phyloP scores from a whole-genome alignment of 1,140 invertebrate genomes.

The Charaxes varanes region DNA sequence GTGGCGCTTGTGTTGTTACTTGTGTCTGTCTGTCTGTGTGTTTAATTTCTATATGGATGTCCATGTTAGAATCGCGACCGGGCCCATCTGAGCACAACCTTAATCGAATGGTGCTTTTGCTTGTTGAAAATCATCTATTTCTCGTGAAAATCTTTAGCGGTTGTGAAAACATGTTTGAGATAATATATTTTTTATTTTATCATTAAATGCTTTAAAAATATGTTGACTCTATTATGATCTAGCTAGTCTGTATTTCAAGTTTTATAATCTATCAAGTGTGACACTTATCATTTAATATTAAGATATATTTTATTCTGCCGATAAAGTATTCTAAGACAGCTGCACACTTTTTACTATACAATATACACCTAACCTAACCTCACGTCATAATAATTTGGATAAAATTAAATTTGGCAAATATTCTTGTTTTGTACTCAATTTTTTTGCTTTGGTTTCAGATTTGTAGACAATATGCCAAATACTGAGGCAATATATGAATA shows the following conservation, averaged over 20 bases:
- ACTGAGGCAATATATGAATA: no score
- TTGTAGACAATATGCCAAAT: no score
- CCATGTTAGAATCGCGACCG: slow-evolving; percentile 18
- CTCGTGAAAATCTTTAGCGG: slow-evolving; percentile 46
- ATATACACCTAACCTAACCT: no score
- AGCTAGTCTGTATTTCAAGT: slow-evolving; percentile 36
- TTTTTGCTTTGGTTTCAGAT: no score
- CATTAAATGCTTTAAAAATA: slow-evolving; percentile 27
- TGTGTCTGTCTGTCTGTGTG: slow-evolving; percentile 7
- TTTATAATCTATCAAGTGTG: slow-evolving; percentile 9
- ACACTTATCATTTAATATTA: slow-evolving; percentile 15
- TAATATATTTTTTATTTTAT: slow-evolving; percentile 43
- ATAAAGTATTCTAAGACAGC: slow-evolving; percentile 22
- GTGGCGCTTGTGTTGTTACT: slow-evolving; percentile 23
- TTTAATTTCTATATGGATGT: slow-evolving; percentile 9
- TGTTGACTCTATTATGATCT: slow-evolving; percentile 31
- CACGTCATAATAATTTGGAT: no score
- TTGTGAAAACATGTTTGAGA: slow-evolving; percentile 64
- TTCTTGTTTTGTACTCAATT: no score
- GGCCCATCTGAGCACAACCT: slow-evolving; percentile 54
- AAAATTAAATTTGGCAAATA: no score
- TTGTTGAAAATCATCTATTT: slow-evolving; percentile 42
- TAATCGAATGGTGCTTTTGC: slow-evolving; percentile 49
- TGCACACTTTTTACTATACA: not conserved
- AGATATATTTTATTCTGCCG: slow-evolving; percentile 15